Percentiles rank a stretch among this genome's conserved stretches.
Conservation (phyloP, 2,113 vertebrate genomes). For the Albula goreensis region DNA sequence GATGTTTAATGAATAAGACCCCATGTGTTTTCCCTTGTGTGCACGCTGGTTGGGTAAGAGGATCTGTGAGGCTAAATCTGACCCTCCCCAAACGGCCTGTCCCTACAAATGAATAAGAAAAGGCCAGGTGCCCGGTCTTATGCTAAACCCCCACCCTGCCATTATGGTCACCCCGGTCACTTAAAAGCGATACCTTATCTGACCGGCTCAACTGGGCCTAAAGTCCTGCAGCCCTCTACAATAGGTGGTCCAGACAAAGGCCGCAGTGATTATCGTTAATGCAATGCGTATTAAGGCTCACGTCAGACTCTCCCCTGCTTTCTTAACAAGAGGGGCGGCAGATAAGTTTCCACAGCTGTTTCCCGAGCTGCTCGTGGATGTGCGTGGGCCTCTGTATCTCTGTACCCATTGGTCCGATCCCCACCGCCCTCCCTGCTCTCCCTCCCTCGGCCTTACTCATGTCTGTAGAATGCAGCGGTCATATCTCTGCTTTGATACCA, state of each 20-base stretch:
- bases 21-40: constrained; percentile 29
- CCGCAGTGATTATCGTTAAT: constrained; percentile 1
- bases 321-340: background rate
- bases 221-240: background rate
- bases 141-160: background rate
- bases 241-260: constrained; percentile 3
- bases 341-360: constrained; percentile 24
- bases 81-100: background rate
- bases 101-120: constrained; percentile 19
- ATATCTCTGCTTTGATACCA: background rate
- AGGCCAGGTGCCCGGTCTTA: constrained; percentile 24
- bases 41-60: constrained; percentile 9
- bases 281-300: background rate
- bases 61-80: constrained; percentile 10
- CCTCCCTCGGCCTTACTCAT: background rate
- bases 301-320: background rate
- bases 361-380: background rate
- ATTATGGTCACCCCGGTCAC: background rate
- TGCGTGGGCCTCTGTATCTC: no score
- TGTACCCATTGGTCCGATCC: no score
- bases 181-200: constrained; percentile 21
- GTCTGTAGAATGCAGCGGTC: background rate
- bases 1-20: constrained; percentile 27
- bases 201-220: background rate
- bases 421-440: no score